phyloP scores from a whole-genome alignment of 2,797 vertebrate genomes.

The Momotus momota region DNA sequence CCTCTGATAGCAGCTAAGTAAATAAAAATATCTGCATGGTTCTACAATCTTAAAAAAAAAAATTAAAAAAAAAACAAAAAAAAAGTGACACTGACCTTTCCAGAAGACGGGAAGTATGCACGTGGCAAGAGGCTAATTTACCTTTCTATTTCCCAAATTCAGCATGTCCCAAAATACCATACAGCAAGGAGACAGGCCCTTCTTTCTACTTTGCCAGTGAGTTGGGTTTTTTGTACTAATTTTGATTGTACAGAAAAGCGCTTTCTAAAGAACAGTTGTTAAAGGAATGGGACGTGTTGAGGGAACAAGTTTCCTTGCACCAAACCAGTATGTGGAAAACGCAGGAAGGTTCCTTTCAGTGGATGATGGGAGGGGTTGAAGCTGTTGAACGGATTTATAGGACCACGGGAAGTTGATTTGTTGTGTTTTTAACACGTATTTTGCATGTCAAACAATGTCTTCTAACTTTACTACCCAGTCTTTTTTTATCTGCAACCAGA shows the following conservation, averaged over 20 bases:
- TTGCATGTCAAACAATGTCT: not conserved
- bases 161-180: constrained; percentile 89
- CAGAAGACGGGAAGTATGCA: constrained; percentile 77
- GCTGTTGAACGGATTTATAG: not conserved
- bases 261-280: constrained; percentile 78
- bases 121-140: constrained; percentile 83
- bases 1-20: constrained; percentile 63
- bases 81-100: constrained; percentile 73
- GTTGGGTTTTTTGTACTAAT: constrained; percentile 86
- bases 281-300: constrained; percentile 76
- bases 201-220: constrained; percentile 90
- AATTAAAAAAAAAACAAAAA: not conserved
- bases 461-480: not conserved
- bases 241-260: constrained; percentile 80
- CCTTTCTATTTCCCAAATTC: constrained; percentile 88
- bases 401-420: not conserved
- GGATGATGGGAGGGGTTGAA: not conserved
- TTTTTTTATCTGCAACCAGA: not conserved
- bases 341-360: constrained; percentile 42
- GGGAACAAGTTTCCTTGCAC: constrained; percentile 73
- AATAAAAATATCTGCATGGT: constrained; percentile 75
- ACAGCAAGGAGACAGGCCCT: constrained; percentile 88
- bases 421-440: not conserved
- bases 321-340: constrained; percentile 69
- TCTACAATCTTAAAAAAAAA: constrained; percentile 52